Percentiles rank a stretch among this genome's conserved stretches.
Evolutionary conservation across 2,888 invertebrate species (phyloP).

Genomic region (Rotaria sp.): DNA sequence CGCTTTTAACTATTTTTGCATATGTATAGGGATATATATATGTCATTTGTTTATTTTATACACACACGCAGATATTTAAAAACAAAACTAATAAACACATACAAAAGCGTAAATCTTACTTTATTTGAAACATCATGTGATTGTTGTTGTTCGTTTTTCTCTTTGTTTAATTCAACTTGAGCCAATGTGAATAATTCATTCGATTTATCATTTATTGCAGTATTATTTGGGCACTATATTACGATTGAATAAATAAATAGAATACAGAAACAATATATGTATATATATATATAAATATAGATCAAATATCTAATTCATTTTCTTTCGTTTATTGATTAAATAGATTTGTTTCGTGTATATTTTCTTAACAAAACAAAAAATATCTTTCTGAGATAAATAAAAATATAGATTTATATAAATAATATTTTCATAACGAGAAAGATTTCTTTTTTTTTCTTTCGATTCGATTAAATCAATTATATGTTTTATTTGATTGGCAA

Average conservation of each 20-base stretch:
- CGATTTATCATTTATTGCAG: constrained; percentile 6
- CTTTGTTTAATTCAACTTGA: constrained; percentile 27
- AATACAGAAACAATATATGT: not conserved
- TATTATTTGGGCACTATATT: constrained; percentile 12
- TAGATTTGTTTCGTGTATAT: not conserved
- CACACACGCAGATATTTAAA: not conserved
- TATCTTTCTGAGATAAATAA: not conserved
- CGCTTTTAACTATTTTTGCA: not conserved
- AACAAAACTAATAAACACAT: not conserved
- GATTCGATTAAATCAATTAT: no score
- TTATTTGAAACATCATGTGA: not conserved
- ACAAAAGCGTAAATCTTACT: not conserved
- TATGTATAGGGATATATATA: not conserved
- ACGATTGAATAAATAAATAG: not conserved
- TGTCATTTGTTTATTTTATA: not conserved
- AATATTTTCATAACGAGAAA: not conserved
- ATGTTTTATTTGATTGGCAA: no score
- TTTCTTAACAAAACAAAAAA: not conserved
- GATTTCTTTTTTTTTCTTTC: not conserved
- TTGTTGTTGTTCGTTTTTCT: constrained; percentile 4
- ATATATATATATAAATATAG: not conserved
- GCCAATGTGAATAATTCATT: constrained; percentile 34
- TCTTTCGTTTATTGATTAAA: not conserved
- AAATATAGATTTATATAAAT: not conserved
- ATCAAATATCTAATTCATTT: not conserved